Base-by-base conservation (phyloP, 2,888 invertebrate genomes). In the Pegoplata infirma region DNA sequence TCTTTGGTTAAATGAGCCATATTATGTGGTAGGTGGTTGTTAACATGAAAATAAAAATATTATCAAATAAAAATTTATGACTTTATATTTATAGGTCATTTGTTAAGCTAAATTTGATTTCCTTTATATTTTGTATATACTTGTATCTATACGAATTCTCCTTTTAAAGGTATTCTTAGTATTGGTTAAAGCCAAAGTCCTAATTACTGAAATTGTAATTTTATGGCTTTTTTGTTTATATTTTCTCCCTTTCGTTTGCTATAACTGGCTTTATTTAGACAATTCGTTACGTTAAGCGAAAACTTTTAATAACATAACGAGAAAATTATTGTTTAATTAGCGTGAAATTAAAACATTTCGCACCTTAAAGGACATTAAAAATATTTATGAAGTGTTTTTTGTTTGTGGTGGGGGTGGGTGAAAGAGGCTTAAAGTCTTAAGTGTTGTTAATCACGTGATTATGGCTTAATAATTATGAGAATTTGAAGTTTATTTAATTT, bases 21-120 rank as follows among this genome's bases (percentile, higher is more conserved):
- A 49, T 56, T 72, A 72, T 58, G 40, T 25, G 53, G 40, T 44
- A 36, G 53, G 10, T 67, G 28, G 47, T 58, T 61, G 59, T 69
- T 59, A 59, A 53, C 55, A 67, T 16, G 40, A 49, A 32, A 44
- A 61, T 61, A 55, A 61, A n/a, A 61, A 73, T 58, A 59, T 66
- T 66, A 59, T 28, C 58, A 32, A 73, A 61, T 74, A 67, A 67
- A 74, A 67, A 67, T 67, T 67, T 74, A 74, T 74, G 59, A 67
- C 53, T 67, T 55, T n/a, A 19, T 67, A 61, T 67, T 59, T 74
- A 67, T 47, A 55, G 67, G 14, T 53, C 46, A 61, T 74, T 74
- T 61, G 67, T 61, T 19, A 53, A 51, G 66, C 67, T 55, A 55
- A 61, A 61, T 71, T 53, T 49, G 21, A 28, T 61, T 53, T 19